These are phyloP conservation scores for Amphipyra tragopoginis DNA, from an alignment of 2,888 invertebrate genomes.

Conservation along the genomic window DNA sequence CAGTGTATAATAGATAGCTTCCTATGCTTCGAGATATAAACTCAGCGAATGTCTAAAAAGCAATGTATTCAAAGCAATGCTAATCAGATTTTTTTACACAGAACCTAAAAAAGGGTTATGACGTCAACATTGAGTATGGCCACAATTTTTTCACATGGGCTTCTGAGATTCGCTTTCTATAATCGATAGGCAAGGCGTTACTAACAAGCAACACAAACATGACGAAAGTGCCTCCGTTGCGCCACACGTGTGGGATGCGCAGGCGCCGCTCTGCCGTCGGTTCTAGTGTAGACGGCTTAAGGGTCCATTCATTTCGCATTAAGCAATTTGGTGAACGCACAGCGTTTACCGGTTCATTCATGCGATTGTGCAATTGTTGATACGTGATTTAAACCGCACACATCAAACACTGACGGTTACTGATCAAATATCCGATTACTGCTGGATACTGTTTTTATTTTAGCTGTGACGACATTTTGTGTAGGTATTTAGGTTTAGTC, in stretches of 20 bases:
- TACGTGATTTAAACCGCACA: slow-evolving; percentile 69
- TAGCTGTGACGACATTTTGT: slow-evolving; percentile 21
- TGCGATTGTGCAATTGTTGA: slow-evolving; percentile 77
- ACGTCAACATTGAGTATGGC: slow-evolving; percentile 66
- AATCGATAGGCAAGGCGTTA: slow-evolving; percentile 78
- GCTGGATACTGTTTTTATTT: slow-evolving; percentile 18
- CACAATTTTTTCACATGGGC: slow-evolving; percentile 64
- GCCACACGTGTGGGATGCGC: slow-evolving; percentile 88
- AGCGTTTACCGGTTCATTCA: slow-evolving; percentile 86
- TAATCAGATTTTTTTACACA: slow-evolving; percentile 60
- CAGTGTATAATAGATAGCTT: slow-evolving; percentile 53
- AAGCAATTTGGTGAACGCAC: slow-evolving; percentile 87
- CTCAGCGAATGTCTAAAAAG: slow-evolving; percentile 48
- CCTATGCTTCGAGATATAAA: slow-evolving; percentile 52
- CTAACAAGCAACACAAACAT: slow-evolving; percentile 85
- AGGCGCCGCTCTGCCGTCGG: slow-evolving; percentile 79
- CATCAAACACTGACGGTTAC: slow-evolving; percentile 61
- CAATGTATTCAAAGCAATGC: slow-evolving; percentile 52
- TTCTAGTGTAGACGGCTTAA: slow-evolving; percentile 78
- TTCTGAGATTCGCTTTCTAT: slow-evolving; percentile 79
- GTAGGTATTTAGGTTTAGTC: slow-evolving; percentile 11
- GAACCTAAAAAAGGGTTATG: slow-evolving; percentile 63
- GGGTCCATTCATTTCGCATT: slow-evolving; percentile 88
- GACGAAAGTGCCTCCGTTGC: slow-evolving; percentile 88
- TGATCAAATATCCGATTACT: slow-evolving; percentile 33